These are phyloP conservation scores for Parus major DNA, from an alignment of 2,113 vertebrate genomes.

Conservation along the genomic window DNA sequence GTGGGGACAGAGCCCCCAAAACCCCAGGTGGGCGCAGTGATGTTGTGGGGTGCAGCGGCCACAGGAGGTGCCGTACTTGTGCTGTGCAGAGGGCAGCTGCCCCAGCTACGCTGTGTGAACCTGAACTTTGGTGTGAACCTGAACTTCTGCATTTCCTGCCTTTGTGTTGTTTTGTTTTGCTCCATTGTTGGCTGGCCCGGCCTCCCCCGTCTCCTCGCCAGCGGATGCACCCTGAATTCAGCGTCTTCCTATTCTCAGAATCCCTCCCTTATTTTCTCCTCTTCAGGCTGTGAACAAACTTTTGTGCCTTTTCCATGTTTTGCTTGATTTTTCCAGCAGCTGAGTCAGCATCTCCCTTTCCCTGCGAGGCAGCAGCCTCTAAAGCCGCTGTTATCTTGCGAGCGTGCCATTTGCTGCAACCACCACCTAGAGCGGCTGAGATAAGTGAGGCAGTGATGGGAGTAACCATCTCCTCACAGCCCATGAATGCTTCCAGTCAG, in stretches of 20 bases:
- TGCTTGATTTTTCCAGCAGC: constrained; percentile 36
- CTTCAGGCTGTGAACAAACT: neutral
- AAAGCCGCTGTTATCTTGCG: neutral
- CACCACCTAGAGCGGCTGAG: constrained; percentile 35
- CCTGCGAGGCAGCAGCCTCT: neutral
- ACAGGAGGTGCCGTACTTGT: neutral
- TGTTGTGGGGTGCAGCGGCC: accelerated
- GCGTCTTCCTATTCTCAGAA: constrained; percentile 60
- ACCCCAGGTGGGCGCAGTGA: accelerated
- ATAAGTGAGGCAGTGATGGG: constrained; percentile 42
- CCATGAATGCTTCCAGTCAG: constrained; percentile 51
- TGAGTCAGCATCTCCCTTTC: constrained; percentile 47
- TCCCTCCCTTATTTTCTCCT: constrained; percentile 52
- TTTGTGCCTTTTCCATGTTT: constrained; percentile 25
- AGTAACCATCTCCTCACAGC: constrained; percentile 23
- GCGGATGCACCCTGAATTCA: constrained; percentile 50
- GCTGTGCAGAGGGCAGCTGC: accelerated
- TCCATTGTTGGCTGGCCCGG: constrained; percentile 28
- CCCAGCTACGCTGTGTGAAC: neutral
- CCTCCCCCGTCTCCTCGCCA: neutral
- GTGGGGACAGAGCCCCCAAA: neutral
- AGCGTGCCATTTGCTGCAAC: constrained; percentile 5
- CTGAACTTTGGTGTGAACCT: constrained; percentile 56
- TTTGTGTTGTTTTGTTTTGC: constrained; percentile 50
- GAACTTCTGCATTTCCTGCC: constrained; percentile 64